These are phyloP conservation scores for Sussaba pulchella DNA, from an alignment of 2,888 invertebrate genomes.

Conservation along the genomic window DNA sequence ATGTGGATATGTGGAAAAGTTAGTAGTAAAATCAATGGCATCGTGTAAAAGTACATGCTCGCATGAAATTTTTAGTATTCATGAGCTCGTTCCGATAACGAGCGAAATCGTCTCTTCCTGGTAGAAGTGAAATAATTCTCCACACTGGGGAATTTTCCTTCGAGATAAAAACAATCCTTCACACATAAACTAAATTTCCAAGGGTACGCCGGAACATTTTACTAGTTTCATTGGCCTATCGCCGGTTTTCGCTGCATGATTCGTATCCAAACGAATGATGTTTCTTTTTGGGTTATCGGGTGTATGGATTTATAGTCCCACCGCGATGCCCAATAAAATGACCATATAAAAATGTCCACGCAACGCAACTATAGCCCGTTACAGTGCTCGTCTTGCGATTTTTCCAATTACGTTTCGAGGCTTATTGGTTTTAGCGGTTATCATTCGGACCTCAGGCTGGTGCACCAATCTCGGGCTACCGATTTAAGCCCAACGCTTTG, in stretches of 20 bases:
- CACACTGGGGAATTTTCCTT: not conserved
- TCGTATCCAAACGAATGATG: not conserved
- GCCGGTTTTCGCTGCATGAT: not conserved
- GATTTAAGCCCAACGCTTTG: not conserved
- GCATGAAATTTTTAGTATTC: conserved; percentile 18
- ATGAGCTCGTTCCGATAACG: not conserved
- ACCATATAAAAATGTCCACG: too few relatives aligned
- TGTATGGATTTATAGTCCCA: not conserved
- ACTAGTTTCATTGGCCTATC: not conserved
- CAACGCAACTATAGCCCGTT: not conserved
- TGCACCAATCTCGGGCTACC: not conserved
- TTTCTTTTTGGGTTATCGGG: not conserved
- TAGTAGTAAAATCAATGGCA: conserved; percentile 1
- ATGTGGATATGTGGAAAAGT: not conserved
- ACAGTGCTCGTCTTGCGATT: not conserved
- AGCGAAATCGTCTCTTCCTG: not conserved
- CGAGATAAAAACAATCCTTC: not conserved
- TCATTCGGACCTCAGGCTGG: not conserved
- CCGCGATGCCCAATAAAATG: too few relatives aligned
- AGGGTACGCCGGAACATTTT: too few relatives aligned
- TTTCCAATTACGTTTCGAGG: not conserved
- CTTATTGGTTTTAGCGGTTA: not conserved
- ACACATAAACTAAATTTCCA: too few relatives aligned
- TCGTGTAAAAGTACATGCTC: conserved; percentile 6
- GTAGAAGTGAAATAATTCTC: not conserved